Evolutionary conservation across 2,888 invertebrate species (phyloP).

Genomic region (Electrophaes corylata): DNA sequence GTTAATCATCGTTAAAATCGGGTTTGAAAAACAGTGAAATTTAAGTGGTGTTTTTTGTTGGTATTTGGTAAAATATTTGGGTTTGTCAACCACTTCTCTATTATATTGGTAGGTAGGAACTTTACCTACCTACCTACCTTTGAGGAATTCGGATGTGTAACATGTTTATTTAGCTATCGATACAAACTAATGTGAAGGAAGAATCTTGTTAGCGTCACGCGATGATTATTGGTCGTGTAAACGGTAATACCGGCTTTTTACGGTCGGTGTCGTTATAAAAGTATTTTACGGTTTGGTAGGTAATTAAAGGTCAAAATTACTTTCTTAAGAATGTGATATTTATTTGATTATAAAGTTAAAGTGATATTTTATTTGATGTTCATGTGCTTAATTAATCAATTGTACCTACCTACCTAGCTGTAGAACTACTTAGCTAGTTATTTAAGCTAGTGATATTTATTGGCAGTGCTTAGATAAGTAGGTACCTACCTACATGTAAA

Average conservation of each 20-base stretch:
- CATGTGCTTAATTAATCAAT: too few species aligned
- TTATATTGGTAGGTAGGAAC: too few species aligned
- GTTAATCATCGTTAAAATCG: too few species aligned
- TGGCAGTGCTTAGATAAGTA: background rate
- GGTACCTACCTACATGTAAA: conserved; percentile 8
- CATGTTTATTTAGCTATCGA: conserved; percentile 35
- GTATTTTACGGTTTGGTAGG: conserved; percentile 4
- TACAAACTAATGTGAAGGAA: conserved; percentile 34
- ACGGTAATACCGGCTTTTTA: conserved; percentile 18
- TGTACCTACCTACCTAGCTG: too few species aligned
- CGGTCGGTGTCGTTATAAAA: background rate
- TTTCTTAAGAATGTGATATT: background rate
- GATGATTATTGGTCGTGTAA: conserved; percentile 35
- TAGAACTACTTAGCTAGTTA: too few species aligned
- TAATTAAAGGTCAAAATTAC: conserved; percentile 1
- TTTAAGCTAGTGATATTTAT: background rate
- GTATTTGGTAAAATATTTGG: too few species aligned
- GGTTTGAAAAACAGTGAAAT: too few species aligned
- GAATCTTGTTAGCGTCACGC: conserved; percentile 41
- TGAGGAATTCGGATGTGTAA: conserved; percentile 39
- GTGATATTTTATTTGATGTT: background rate
- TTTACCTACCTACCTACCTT: too few species aligned
- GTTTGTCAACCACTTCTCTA: conserved; percentile 25
- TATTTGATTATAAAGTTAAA: background rate
- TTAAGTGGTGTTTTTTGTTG: too few species aligned